These are phyloP conservation scores for Crocuta crocuta DNA, from an alignment of 2,113 vertebrate species.

Conservation along the genomic window DNA sequence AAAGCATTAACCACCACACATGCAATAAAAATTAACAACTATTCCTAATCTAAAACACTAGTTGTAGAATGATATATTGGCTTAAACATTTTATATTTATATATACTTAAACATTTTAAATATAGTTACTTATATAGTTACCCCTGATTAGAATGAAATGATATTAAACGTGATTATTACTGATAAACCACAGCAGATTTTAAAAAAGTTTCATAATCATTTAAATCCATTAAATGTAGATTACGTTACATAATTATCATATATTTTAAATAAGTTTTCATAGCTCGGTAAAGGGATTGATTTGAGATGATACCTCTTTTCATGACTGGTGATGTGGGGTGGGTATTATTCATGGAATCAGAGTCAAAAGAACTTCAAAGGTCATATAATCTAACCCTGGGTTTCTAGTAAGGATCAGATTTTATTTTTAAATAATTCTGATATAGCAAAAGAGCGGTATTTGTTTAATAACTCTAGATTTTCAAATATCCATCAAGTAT, in stretches of 20 bases:
- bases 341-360: neutral
- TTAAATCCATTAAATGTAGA: neutral
- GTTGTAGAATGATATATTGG: neutral
- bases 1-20: neutral
- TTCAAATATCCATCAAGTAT: neutral
- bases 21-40: neutral
- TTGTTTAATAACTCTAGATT: neutral
- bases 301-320: neutral
- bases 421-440: conserved; percentile 45
- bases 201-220: neutral
- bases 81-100: neutral
- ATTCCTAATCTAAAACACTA: neutral
- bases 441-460: neutral
- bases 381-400: neutral
- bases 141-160: neutral
- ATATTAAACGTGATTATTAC: neutral
- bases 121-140: neutral
- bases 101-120: neutral
- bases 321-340: neutral
- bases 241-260: neutral
- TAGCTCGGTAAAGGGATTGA: neutral
- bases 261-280: neutral
- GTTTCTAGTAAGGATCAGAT: neutral
- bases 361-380: neutral
- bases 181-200: neutral